Base-by-base conservation (phyloP, 35 echinoderm and acorn worm genomes). In the Antedon bifida region DNA sequence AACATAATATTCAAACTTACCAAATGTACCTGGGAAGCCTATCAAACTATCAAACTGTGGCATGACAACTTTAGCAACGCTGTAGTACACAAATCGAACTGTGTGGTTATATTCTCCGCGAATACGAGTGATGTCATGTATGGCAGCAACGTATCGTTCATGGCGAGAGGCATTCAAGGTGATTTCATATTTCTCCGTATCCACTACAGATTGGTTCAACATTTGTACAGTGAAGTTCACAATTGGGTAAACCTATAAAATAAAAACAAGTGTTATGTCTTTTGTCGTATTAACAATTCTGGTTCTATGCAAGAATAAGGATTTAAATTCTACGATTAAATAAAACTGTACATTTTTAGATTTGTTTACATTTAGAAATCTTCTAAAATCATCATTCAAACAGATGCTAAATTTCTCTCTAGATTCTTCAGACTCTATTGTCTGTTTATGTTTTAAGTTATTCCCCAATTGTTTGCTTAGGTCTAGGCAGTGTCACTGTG, bases 81-180 rank as follows among this genome's bases (percentile, higher is more conserved):
- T 78, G 30, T 87, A 77, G 31, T 80, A 87, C 19, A 77, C 85
- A 26, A 46, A 34, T 13, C 45, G 79, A 26, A 87, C 3, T 12
- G 85, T 81, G 39, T 80, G 32, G 46, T 87, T 87, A 30, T 55
- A 34, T n/a, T 87, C 85, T 33, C 34, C 80, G 16, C 28, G 44
- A 29, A 46, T 83, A 73, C 51, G 74, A 30, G 74, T 83, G 45
- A 45, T 83, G 45, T 73, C 38, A 21, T 83, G 44, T 4, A 64
- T 64, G 7, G 26, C 26, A 21, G 51, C 51, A 7, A 26, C 51
- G 26, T 64, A 64, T 16, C 51, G 51, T 26, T 64, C 51, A 64
- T 64, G 51, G 19, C 51, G 51, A 23, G 51, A 64, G 21, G 39
- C n/a, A 33, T 83, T 83, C 39, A 83, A 0, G 12, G 74, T 83